A percentile compares a stretch with the other conserved stretches of the same genome.
Conservation (phyloP, 1,140 invertebrate species). For the Chlorops oryzae region DNA sequence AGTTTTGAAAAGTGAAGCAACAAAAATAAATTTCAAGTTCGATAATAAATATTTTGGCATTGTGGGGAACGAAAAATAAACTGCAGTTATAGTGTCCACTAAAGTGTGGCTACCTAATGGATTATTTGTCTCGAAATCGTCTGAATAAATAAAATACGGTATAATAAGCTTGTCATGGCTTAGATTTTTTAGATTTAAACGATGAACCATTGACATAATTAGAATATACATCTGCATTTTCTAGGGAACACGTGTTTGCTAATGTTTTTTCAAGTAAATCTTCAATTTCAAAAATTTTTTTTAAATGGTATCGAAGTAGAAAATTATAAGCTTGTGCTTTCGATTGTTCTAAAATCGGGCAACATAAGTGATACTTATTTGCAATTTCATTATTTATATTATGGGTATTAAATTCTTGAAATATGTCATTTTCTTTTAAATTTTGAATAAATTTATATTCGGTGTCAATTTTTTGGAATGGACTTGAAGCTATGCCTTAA, state of each 20-base stretch:
- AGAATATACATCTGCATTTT: not conserved
- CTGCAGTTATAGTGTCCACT: not conserved
- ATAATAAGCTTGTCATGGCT: not conserved
- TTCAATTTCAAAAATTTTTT: not conserved
- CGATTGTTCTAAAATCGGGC: not conserved
- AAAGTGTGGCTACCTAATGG: not conserved
- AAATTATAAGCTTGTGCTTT: not conserved
- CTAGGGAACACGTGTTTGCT: not conserved
- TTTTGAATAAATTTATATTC: not conserved
- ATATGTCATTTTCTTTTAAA: not conserved
- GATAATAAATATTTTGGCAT: not conserved
- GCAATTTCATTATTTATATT: not conserved
- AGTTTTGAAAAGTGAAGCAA: too few relatives aligned
- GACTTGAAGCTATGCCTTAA: not conserved
- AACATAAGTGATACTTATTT: not conserved
- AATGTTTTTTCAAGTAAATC: not conserved
- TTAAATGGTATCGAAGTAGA: not conserved
- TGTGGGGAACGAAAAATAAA: not conserved
- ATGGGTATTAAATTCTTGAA: not conserved
- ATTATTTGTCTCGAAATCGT: conserved; percentile 4
- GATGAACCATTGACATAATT: not conserved
- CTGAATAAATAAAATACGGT: too few relatives aligned
- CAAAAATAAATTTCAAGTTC: not conserved
- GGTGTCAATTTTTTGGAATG: not conserved
- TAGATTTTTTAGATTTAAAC: not conserved